Evolutionary conservation across 2,113 vertebrate species (phyloP), one percentile per base, ranked within the genome.

Genomic region (Rhinogobius similis): DNA sequence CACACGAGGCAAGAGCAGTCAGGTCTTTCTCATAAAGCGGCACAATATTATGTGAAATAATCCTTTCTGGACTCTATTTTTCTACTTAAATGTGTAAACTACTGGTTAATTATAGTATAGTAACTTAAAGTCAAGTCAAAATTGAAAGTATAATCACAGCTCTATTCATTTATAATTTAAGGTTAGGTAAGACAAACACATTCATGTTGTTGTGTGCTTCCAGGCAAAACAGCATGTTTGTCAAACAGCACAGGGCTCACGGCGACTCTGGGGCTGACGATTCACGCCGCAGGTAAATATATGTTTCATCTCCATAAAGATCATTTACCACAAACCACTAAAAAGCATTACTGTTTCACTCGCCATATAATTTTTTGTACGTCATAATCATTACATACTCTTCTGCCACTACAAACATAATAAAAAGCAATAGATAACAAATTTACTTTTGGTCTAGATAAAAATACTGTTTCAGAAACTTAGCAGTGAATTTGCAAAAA

Each of bases 211-310:
- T 36, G n/a, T n/a, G n/a, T n/a, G 9, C 38, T 82, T 88, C 67
- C 83, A 95, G 94, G 73, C 12, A 81, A 81, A 12, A 68, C 62
- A 0, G 78, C 69, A 0, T 69, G 73, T 56, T 75, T 86, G 64
- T 78, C 84, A 0, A 87, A 59, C 18, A 86, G 85, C 8, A 76
- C 72, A 10, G 90, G 91, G 62, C 68, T 94, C 29, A 95, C 92
- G 0, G 87, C 93, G 36, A 94, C 93, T 1, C 43, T 94, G 58
- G 94, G 94, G 1, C 88, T 95, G 38, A 88, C 94, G 14, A 94
- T 95, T 46, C 94, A 95, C 1, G 90, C 92, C 26, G 94, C 94
- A 91, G 94, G 94, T 95, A 90, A 41, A 41, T 39, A 38, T 24
- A 21, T 41, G 10, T 63, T 43, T 14, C 21, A 43, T 2, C 38